Evolutionary conservation across 2,113 vertebrate genomes (phyloP), one percentile per base, ranked within the genome.

Genomic region (Petrocephalus microphthalmus): DNA sequence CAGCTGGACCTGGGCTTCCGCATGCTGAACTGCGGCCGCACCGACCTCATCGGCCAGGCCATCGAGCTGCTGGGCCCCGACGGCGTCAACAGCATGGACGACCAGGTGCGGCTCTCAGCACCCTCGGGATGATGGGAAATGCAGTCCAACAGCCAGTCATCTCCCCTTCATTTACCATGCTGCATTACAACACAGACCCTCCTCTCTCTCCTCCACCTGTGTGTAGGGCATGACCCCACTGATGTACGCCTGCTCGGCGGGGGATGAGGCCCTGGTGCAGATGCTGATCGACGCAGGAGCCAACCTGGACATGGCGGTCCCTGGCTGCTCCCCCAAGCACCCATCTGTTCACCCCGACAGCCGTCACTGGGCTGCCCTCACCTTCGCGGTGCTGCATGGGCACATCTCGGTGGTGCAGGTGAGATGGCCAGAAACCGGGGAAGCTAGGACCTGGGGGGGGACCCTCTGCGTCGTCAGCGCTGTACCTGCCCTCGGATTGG

Each of bases 391-490:
- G 84, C 81, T 99, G 3, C 98, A 99, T 0, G 98, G 98, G 60
- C 98, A 99, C 93, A 98, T 99, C 92, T 98, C 98, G 0, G 98
- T 99, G 0, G 98, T 98, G 0, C 98, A 99, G 98, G 98, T 99
- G 95, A 84, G 89, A 15, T 37, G 13, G 6, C 33, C 37, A 42
- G 20, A 47, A 42, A 0, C 5, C 2, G 2, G 42, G 78, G 19
- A 33, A 33, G 37, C 78, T 49, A 82, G 78, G 37, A 82, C 78
- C 37, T 7, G 1, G 84, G 51, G 49, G 7, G 22, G 15, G 10
- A n/a, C 45, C 47, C n/a, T 29, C 52, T 29, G 51, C 15, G 5
- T 37, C n/a, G 25, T 33, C 52, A 37, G 15, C 7, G 5, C 47
- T 49, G 47, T 49, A 8, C 71, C 71, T 78, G 33, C 71, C 71